A percentile compares a stretch with the other conserved stretches of the same genome.
phyloP scores from a whole-genome alignment of 2,888 invertebrate genomes.

The Adelphocoris suturalis region DNA sequence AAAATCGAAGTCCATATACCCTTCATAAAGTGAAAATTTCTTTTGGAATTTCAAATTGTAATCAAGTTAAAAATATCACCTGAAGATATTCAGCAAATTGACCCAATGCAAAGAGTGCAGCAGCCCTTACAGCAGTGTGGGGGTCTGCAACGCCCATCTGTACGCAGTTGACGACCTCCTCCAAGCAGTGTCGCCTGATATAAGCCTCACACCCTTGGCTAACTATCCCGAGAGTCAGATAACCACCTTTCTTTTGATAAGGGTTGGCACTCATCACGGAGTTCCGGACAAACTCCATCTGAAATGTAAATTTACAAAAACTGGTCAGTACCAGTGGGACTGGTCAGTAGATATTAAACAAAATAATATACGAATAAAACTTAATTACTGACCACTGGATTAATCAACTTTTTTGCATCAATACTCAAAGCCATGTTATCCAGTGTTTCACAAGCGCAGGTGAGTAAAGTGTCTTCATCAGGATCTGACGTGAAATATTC shows the following conservation, averaged over 20 bases:
- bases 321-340: too few species aligned
- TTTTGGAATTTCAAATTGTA: too few species aligned
- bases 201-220: conserved; percentile 89
- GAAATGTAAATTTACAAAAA: conserved; percentile 42
- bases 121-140: conserved; percentile 84
- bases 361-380: too few species aligned
- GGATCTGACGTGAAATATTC: conserved; percentile 84
- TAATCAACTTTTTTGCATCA: conserved; percentile 87
- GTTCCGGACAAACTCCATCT: conserved; percentile 83
- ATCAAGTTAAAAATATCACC: too few species aligned
- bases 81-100: conserved; percentile 90
- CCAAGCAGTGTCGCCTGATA: conserved; percentile 85
- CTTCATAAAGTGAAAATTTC: too few species aligned
- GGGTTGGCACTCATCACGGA: conserved; percentile 83
- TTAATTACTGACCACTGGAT: conserved; percentile 82
- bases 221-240: conserved; percentile 86
- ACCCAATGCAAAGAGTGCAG: conserved; percentile 88
- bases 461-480: conserved; percentile 83
- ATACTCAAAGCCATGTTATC: conserved; percentile 87
- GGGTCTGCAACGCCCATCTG: conserved; percentile 85
- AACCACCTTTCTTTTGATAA: conserved; percentile 85
- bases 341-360: too few species aligned
- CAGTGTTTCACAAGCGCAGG: conserved; percentile 86
- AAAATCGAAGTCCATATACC: too few species aligned
- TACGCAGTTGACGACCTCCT: conserved; percentile 85